phyloP scores from a whole-genome alignment of 2,888 invertebrate species.

The Lysandra bellargus region DNA sequence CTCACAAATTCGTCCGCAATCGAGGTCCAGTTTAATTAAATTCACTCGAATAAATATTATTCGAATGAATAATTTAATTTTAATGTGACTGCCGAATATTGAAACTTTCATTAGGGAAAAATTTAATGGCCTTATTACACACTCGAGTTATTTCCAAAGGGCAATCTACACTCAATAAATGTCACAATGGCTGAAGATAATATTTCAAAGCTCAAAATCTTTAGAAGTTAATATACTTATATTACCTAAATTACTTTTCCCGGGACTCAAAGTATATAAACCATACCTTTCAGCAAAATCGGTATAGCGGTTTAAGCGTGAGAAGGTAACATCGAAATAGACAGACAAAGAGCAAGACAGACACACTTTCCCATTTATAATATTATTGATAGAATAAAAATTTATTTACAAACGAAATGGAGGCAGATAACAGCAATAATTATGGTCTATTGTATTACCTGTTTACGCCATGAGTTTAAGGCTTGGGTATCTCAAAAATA shows the following conservation, averaged over 20 bases:
- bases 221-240: too few relatives aligned
- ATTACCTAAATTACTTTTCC: too few relatives aligned
- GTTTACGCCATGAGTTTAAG: too few relatives aligned
- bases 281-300: not conserved
- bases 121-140: conserved; percentile 69
- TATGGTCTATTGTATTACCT: too few relatives aligned
- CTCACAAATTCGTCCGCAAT: conserved; percentile 14
- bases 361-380: not conserved
- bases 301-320: not conserved
- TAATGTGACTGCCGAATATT: conserved; percentile 47
- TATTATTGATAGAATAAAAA: not conserved
- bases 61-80: conserved; percentile 25
- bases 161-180: conserved; percentile 61
- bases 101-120: conserved; percentile 68
- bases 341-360: too few relatives aligned
- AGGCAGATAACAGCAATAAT: too few relatives aligned
- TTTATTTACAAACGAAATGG: too few relatives aligned
- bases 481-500: too few relatives aligned
- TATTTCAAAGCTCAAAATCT: conserved; percentile 44
- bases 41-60: conserved; percentile 20
- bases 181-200: too few relatives aligned
- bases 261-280: too few relatives aligned
- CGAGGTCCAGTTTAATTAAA: conserved; percentile 8
- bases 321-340: not conserved
- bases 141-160: conserved; percentile 69